Evolutionary conservation across 2,113 vertebrate species (phyloP), one percentile per base, ranked within the genome.

Genomic region (Cheirogaleus medius): DNA sequence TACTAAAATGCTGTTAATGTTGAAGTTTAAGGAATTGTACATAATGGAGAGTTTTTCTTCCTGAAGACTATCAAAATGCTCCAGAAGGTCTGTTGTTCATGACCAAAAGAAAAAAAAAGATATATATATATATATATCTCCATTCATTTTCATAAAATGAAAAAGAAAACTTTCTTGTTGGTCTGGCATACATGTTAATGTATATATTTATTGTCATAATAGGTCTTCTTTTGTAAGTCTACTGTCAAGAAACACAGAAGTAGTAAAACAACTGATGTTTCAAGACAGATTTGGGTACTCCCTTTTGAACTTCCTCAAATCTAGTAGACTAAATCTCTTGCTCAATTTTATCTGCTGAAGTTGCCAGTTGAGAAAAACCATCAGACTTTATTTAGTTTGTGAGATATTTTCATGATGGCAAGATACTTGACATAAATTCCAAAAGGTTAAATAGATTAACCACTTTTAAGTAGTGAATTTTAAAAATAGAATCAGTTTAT

Each of bases 1-100:
- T 42, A n/a, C 27, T 56, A 49, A 97, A 63, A 58, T 95, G 66
- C 34, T 91, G 52, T 77, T 95, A 44, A 56, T 95, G 49, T 78
- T 93, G 83, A 23, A 68, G 78, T 90, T 82, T 91, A 58, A 23
- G 58, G 21, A 88, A 17, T 83, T 54, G 27, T 66, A 52, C 6
- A 5, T 77, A 85, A 64, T 86, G 25, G 42, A 88, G 37, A 82
- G 9, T 82, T 94, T 76, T 13, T 83, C 47, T 95, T 69, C 56
- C 44, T 87, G 58, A 87, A 93, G 34, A 82, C 47, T 92, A 34
- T 87, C 44, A 77, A 13, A 92, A 63, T 97, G 29, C 42, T 87
- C 39, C 60, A 14, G 37, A 34, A 76, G 17, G 6, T 15, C 60
- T 76, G 15, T 78, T 94, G n/a, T 39, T 96, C 63, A 73, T 74